phyloP scores from a whole-genome alignment of 30 jellyfish, hydroid and myxozoan species.

The Mastigias papua region DNA sequence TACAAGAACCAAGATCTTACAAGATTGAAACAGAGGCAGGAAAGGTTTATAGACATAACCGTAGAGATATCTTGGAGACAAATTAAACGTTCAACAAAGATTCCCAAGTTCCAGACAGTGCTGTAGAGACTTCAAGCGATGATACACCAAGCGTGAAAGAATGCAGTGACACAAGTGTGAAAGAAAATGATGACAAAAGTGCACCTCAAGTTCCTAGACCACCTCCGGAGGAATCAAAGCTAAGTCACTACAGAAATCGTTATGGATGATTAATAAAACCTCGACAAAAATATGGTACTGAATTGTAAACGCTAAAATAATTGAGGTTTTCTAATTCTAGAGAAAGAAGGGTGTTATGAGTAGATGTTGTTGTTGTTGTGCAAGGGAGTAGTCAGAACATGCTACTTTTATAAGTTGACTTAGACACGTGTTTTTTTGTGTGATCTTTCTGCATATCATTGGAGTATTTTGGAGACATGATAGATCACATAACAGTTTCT shows the following conservation, averaged over 20 bases:
- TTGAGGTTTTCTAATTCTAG: not conserved
- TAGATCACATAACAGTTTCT: not conserved
- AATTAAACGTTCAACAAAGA: constrained; percentile 31
- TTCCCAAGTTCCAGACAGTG: constrained; percentile 50
- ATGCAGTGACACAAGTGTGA: not conserved
- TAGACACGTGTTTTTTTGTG: not conserved
- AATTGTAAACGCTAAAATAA: not conserved
- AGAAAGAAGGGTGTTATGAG: constrained; percentile 29
- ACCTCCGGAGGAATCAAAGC: constrained; percentile 57
- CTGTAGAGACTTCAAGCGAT: constrained; percentile 25
- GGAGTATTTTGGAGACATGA: not conserved
- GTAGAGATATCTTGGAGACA: constrained; percentile 37
- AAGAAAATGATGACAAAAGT: not conserved
- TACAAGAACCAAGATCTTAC: constrained; percentile 21
- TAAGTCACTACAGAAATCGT: constrained; percentile 44
- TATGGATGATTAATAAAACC: constrained; percentile 18
- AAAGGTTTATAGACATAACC: constrained; percentile 36
- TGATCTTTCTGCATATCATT: not conserved
- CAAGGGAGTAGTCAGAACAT: not conserved
- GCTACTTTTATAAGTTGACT: not conserved
- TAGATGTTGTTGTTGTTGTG: constrained; percentile 19
- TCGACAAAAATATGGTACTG: constrained; percentile 43
- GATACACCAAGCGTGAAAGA: constrained; percentile 13
- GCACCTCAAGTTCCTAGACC: constrained; percentile 60
- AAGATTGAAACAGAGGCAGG: constrained; percentile 63